Evolutionary conservation across 2,888 invertebrate genomes (phyloP), one percentile per base, ranked within the genome.

Genomic region (Cremastinae sp.): DNA sequence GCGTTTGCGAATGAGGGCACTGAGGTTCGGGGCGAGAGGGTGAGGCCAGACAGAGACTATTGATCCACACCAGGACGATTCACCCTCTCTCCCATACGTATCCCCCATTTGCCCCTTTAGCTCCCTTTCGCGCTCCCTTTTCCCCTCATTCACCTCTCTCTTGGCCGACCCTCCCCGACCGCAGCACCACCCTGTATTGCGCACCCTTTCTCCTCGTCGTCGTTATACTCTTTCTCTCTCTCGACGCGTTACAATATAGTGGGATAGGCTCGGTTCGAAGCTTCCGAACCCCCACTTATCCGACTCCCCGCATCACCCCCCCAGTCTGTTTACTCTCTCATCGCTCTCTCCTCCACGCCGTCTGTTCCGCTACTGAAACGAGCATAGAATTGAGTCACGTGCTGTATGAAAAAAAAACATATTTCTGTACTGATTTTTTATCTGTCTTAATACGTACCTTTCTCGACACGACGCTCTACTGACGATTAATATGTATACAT

Each of bases 1-100:
- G 68, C 64, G 72, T 74, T 62, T 70, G 77, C 86, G 86, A 87
- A 87, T 85, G 86, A 87, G 87, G 86, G 86, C 87, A 87, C 85
- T 85, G 87, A 86, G 85, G 85, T 84, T 84, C 81, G 82, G 81
- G 79, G 83, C 79, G 82, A 68, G 85, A 86, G 88, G 88, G 86
- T 87, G 88, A 88, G 88, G 86, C 88, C 86, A 88, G 88, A 88
- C 88, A 86, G 86, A 85, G 86, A 87, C 86, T 88, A 88, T 88
- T 88, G 88, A 88, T 88, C 88, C 86, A 83, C 86, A 83, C 79
- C 82, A 85, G 86, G 84, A n/a, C n/a, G n/a, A 86, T 86, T 84
- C 86, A 84, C 85, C 86, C 80, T 82, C 78, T 71, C 79, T 72
- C 58, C 53, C 68, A 59, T 75, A 59, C 55, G 35, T 62, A 16